Percentiles rank a stretch among this genome's conserved stretches.
Conservation (phyloP, 2,888 invertebrate species). For the Chromoteleia sp. region DNA sequence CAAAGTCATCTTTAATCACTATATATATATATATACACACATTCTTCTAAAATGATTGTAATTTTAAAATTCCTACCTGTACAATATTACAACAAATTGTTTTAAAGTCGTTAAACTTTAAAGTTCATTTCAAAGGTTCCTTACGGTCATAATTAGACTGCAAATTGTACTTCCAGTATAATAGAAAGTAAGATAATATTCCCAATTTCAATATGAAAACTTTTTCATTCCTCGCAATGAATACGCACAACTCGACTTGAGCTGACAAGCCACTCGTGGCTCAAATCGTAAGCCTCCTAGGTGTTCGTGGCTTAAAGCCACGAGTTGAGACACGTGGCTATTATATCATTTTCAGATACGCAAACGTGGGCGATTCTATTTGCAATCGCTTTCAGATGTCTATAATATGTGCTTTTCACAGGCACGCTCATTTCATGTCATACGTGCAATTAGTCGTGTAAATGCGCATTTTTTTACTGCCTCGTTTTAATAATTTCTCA, state of each 20-base stretch:
- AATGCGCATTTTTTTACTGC: not conserved
- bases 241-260: slow-evolving; percentile 6
- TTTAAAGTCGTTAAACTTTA: too few relatives aligned
- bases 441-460: slow-evolving; percentile 38
- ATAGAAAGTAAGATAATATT: too few relatives aligned
- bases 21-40: too few relatives aligned
- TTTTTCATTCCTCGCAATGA: slow-evolving; percentile 4
- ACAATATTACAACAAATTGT: too few relatives aligned
- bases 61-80: too few relatives aligned
- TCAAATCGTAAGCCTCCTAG: slow-evolving; percentile 43
- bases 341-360: slow-evolving; percentile 60
- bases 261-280: slow-evolving; percentile 40
- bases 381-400: slow-evolving; percentile 40
- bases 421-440: slow-evolving; percentile 33
- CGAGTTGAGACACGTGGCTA: slow-evolving; percentile 53
- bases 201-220: not conserved
- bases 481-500: not conserved
- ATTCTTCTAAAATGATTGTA: too few relatives aligned
- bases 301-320: slow-evolving; percentile 44
- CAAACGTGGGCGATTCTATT: slow-evolving; percentile 52
- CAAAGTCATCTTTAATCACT: too few relatives aligned
- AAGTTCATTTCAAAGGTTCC: too few relatives aligned
- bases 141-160: too few relatives aligned
- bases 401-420: slow-evolving; percentile 46
- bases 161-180: too few relatives aligned